Conservation (phyloP, 1,140 invertebrate species). For the Drosophila kikkawai region DNA sequence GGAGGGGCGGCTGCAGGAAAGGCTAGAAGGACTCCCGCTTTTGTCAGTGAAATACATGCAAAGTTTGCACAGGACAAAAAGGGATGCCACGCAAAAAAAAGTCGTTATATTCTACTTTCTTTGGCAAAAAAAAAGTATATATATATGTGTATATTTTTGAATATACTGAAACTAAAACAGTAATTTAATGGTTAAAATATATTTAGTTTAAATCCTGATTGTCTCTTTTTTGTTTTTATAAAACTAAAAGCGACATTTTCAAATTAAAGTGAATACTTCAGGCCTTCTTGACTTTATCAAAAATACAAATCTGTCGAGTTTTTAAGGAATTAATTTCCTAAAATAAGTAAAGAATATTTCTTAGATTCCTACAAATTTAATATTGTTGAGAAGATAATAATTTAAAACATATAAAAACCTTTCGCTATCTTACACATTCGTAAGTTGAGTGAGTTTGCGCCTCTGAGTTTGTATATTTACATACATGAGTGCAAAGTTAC, state of each 20-base stretch:
- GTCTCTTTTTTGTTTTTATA: too few relatives aligned
- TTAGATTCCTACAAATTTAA: neutral
- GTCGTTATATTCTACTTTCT: slow-evolving; percentile 55
- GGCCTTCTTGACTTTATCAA: too few relatives aligned
- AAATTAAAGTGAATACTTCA: too few relatives aligned
- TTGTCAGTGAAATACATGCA: slow-evolving; percentile 73
- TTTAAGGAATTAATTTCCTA: too few relatives aligned
- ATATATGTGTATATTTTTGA: neutral
- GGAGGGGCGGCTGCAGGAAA: slow-evolving; percentile 15
- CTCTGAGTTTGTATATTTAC: slow-evolving; percentile 67
- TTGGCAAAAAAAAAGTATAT: slow-evolving; percentile 8
- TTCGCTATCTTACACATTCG: neutral
- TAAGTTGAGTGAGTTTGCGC: slow-evolving; percentile 1
- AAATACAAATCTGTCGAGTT: too few relatives aligned
- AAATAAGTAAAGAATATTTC: rapidly evolving
- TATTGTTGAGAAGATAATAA: neutral
- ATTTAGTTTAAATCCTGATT: too few relatives aligned
- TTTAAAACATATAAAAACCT: neutral
- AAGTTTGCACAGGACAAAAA: slow-evolving; percentile 60
- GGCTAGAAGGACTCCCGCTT: neutral
- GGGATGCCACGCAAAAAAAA: slow-evolving; percentile 52
- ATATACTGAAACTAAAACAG: too few relatives aligned
- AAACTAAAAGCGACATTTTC: too few relatives aligned
- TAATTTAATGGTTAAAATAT: too few relatives aligned
- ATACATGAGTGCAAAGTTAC: slow-evolving; percentile 79